These are phyloP conservation scores for Pachliopta kotzebuea DNA, from an alignment of 2,888 invertebrate genomes.

Conservation along the genomic window DNA sequence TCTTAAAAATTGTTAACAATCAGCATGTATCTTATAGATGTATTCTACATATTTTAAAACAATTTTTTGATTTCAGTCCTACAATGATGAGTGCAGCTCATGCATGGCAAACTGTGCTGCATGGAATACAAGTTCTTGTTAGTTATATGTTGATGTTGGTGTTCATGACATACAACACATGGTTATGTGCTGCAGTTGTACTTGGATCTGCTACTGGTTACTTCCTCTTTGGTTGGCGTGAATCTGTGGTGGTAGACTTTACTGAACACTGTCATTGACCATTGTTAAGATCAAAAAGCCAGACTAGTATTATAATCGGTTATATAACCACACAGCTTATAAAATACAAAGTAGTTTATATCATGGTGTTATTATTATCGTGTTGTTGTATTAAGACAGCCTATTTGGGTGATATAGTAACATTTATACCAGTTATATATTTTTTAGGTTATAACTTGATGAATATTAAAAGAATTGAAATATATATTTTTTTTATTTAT, in stretches of 20 bases:
- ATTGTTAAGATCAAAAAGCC: slow-evolving; percentile 35
- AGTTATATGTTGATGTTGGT: slow-evolving; percentile 97
- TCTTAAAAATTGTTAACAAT: no score
- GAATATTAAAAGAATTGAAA: slow-evolving; percentile 54
- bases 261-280: slow-evolving; percentile 97
- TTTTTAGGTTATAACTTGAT: slow-evolving; percentile 49
- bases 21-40: no score
- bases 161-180: slow-evolving; percentile 98
- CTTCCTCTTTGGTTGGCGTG: slow-evolving; percentile 97
- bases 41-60: not conserved
- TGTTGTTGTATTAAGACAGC: slow-evolving; percentile 61
- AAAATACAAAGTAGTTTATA: slow-evolving; percentile 60
- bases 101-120: slow-evolving; percentile 91
- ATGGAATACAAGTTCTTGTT: slow-evolving; percentile 93
- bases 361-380: slow-evolving; percentile 60
- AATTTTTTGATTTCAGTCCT: slow-evolving; percentile 78
- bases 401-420: slow-evolving; percentile 45
- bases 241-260: slow-evolving; percentile 94
- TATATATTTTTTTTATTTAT: slow-evolving; percentile 25
- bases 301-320: slow-evolving; percentile 53
- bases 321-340: slow-evolving; percentile 53
- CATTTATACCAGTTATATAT: slow-evolving; percentile 70
- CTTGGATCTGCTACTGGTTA: slow-evolving; percentile 95
- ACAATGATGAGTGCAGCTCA: slow-evolving; percentile 92
- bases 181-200: slow-evolving; percentile 94